Evolutionary conservation across 1,140 invertebrate species (phyloP).

Genomic region (Aplysia californica): DNA sequence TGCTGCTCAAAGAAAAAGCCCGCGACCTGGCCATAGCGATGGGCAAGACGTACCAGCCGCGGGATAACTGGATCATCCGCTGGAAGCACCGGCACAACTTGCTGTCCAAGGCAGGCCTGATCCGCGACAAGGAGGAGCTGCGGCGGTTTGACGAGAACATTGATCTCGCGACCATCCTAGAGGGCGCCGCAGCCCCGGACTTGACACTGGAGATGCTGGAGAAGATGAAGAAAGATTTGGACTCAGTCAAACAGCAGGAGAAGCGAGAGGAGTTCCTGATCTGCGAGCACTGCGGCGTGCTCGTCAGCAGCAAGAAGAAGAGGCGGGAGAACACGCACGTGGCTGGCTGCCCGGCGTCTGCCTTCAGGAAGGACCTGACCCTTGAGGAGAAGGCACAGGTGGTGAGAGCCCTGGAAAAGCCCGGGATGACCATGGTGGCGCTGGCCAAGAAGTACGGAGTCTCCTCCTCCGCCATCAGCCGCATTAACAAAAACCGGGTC

Average conservation of each 20-base stretch:
- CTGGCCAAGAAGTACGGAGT: constrained; percentile 23
- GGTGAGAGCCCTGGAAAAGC: constrained; percentile 9
- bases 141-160: background rate
- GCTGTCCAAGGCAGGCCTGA: background rate
- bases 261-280: constrained; percentile 17
- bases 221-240: background rate
- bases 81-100: constrained; percentile 26
- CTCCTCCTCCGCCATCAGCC: constrained; percentile 20
- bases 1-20: constrained; percentile 8
- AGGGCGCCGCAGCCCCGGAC: too few species aligned
- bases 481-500: constrained; percentile 16
- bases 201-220: too few species aligned
- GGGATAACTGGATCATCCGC: constrained; percentile 21
- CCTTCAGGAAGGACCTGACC: constrained; percentile 17
- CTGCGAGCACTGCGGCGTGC: constrained; percentile 24
- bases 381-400: constrained; percentile 20
- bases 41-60: constrained; percentile 11
- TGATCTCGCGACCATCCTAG: constrained; percentile 7
- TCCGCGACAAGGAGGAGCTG: background rate
- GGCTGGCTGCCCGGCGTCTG: constrained; percentile 5
- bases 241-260: background rate
- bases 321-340: background rate
- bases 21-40: constrained; percentile 14
- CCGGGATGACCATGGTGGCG: constrained; percentile 17
- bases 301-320: constrained; percentile 1